phyloP scores from a whole-genome alignment of 2,888 invertebrate species.

The Phasia obesa region DNA sequence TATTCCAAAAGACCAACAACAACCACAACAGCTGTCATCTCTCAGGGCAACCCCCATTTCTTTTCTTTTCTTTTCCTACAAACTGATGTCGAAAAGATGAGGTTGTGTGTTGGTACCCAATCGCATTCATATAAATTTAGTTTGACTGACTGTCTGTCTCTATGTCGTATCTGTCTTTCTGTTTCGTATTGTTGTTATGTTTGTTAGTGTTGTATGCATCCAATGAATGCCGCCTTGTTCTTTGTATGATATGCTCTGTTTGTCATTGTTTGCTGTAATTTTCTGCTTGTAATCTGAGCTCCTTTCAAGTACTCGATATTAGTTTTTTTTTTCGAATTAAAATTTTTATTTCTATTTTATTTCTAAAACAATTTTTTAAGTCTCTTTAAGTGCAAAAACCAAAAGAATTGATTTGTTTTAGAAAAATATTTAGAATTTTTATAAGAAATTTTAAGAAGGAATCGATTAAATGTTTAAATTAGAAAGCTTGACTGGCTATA shows the following conservation, averaged over 20 bases:
- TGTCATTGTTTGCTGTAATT: conserved; percentile 48
- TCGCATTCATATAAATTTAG: conserved; percentile 3
- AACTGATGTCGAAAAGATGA: conserved; percentile 33
- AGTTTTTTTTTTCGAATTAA: conserved; percentile 30
- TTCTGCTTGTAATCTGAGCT: conserved; percentile 71
- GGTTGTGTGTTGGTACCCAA: neutral
- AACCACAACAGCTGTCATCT: conserved; percentile 64
- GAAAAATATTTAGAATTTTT: too few species aligned
- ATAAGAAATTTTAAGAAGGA: too few species aligned
- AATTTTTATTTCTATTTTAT: conserved; percentile 26
- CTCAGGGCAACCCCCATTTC: conserved; percentile 67
- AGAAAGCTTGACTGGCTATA: too few species aligned
- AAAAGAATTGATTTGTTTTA: conserved; percentile 23
- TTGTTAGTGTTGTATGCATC: conserved; percentile 14
- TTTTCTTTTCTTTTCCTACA: neutral
- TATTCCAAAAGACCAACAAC: conserved; percentile 22
- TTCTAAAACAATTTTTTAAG: conserved; percentile 11
- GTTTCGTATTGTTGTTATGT: conserved; percentile 2
- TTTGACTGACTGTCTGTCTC: conserved; percentile 17
- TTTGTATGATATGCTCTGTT: conserved; percentile 60
- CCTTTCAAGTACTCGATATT: conserved; percentile 70
- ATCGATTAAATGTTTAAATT: too few species aligned
- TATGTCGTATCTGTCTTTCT: conserved; percentile 1
- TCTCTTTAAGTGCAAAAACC: conserved; percentile 25
- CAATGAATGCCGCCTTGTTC: conserved; percentile 55